A percentile compares a stretch with the other conserved stretches of the same genome.
Conservation (phyloP, 2,797 vertebrate species). For the Clamator glandarius region DNA sequence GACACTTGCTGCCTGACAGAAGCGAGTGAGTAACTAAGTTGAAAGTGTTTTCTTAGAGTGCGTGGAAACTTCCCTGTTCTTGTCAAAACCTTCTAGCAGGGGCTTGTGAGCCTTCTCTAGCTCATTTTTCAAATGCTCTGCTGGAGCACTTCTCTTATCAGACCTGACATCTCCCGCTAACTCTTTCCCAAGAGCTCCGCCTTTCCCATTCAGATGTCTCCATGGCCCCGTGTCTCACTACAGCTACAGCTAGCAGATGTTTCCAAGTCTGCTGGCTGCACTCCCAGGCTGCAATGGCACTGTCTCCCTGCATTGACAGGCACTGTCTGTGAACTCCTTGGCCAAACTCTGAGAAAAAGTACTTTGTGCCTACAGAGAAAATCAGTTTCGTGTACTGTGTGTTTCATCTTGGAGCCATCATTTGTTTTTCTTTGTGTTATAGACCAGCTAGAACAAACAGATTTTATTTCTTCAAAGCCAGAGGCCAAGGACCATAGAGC, state of each 20-base stretch:
- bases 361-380: slow-evolving; percentile 46
- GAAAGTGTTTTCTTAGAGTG: not conserved
- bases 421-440: slow-evolving; percentile 34
- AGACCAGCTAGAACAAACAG: slow-evolving; percentile 47
- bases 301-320: slow-evolving; percentile 45
- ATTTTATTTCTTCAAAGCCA: slow-evolving; percentile 57
- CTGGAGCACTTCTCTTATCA: not conserved
- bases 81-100: not conserved
- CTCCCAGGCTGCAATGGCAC: slow-evolving; percentile 52
- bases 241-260: slow-evolving; percentile 56
- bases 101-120: not conserved
- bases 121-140: not conserved
- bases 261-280: slow-evolving; percentile 62
- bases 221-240: not conserved
- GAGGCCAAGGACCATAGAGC: slow-evolving; percentile 15
- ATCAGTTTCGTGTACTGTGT: slow-evolving; percentile 19
- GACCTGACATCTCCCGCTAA: not conserved
- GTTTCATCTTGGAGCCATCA: slow-evolving; percentile 52
- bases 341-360: slow-evolving; percentile 53
- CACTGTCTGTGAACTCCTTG: slow-evolving; percentile 62
- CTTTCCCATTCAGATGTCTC: not conserved
- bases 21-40: not conserved
- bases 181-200: not conserved
- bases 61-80: not conserved
- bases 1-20: not conserved